Percentiles rank a stretch among this genome's conserved stretches.
phyloP scores from a whole-genome alignment of 1,140 invertebrate genomes.

The Panulirus ornatus region DNA sequence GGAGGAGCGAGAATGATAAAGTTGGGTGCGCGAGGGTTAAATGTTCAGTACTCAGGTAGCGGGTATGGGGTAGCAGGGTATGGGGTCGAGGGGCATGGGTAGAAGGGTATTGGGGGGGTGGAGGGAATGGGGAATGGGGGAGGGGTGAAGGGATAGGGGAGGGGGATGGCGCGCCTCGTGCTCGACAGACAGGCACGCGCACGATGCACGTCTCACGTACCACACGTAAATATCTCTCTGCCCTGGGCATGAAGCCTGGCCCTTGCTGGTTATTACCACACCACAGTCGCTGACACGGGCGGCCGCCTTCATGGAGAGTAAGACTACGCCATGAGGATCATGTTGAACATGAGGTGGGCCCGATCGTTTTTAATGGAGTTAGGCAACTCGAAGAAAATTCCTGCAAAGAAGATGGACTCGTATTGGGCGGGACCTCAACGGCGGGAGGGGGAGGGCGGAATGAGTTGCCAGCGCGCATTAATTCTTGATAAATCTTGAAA shows the following conservation, averaged over 20 bases:
- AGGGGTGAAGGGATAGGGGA: background rate
- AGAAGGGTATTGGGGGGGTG: background rate
- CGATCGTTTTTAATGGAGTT: no score
- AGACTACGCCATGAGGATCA: no score
- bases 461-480: background rate
- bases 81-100: background rate
- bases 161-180: background rate
- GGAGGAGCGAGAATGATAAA: no score
- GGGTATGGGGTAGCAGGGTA: background rate
- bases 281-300: no score
- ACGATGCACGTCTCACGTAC: no score
- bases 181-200: background rate
- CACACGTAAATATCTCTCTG: no score
- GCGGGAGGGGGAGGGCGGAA: background rate
- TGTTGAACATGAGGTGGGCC: no score
- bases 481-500: background rate
- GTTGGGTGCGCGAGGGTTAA: background rate
- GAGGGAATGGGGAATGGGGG: background rate
- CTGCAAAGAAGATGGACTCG: background rate
- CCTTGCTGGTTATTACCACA: no score
- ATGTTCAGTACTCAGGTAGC: background rate
- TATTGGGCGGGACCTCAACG: slow-evolving; percentile 1
- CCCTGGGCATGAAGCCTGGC: no score
- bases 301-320: no score
- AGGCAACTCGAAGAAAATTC: slow-evolving; percentile 22